Evolutionary conservation across 2,797 vertebrate genomes (phyloP), one percentile per base, ranked within the genome.

Genomic region (Sebastes baramenuke): DNA sequence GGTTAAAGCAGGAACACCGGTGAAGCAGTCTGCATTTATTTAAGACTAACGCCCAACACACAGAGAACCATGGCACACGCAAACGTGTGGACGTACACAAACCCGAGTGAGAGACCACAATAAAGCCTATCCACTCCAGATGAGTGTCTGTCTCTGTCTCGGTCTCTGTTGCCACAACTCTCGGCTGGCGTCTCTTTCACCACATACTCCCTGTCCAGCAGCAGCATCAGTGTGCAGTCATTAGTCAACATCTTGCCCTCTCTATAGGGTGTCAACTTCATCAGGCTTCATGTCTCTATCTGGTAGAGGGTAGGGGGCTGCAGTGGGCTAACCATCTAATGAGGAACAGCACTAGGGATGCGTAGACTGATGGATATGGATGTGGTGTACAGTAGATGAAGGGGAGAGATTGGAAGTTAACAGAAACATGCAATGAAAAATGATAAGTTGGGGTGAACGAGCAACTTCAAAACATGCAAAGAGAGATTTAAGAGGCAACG

Each of bases 231-330:
- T 65, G 67, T 49, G 46, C 67, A 83, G 68, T 83, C 88, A 84
- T 91, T 85, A 81, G 87, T 91, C 87, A 89, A 84, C 72, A 82
- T 84, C 49, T 62, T 72, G 61, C 58, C 29, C 62, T 71, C 79
- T 74, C 86, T 25, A 16, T 54, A 32, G 58, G 74, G 79, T 20
- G 72, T 69, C 62, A 52, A 49, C 79, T 80, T 67, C 56, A 69
- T 82, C 77, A 65, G 70, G 82, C 71, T 69, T 67, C 49, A 75
- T 49, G 42, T 92, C 81, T 85, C 67, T 88, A 84, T 90, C 67
- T 85, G 72, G 42, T 34, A n/a, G 46, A 65, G 64, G 29, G 54
- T 1, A 38, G 32, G 55, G 30, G 78, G 14, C 55, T 71, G 56
- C 13, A 83, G 79, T 18, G 42, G 42, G 69, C 67, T 32, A 72